Evolutionary conservation across 2,113 vertebrate genomes (phyloP), one percentile per base, ranked within the genome.

Genomic region (Spea bombifrons): DNA sequence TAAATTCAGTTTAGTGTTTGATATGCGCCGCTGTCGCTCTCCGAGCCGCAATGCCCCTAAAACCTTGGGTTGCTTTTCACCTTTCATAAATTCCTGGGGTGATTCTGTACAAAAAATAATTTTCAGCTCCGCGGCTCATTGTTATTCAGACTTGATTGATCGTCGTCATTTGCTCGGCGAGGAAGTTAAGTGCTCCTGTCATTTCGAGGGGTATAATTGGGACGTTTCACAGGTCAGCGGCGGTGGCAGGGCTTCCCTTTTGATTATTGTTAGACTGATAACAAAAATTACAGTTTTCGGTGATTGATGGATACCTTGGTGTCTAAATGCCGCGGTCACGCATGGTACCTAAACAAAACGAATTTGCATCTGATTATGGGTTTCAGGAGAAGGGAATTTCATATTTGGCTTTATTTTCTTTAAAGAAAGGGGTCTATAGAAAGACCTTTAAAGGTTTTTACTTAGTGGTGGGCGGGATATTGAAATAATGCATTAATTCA

Each of bases 1-100:
- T 98, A 98, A 97, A 97, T 98, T 96, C 87, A 94, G 92, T 95
- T 96, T 94, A 94, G 93, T 90, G 86, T 91, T 93, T 87, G 94
- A 93, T 94, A 89, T 90, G 89, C 89, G 8, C 84, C 82, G 84
- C 88, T 81, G 88, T 82, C 86, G 87, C 86, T 81, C 86, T 81
- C 71, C 83, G 82, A 87, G 83, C 90, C 81, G 85, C 88, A 86
- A 88, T 85, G 88, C 89, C 88, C 85, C 87, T 87, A 88, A 88
- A 93, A 92, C 94, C 94, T 94, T 95, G 94, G 93, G 93, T 94
- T 92, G 94, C 93, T 92, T 88, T 93, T 94, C 93, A 94, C 94
- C 94, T 95, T 94, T 94, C 94, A 95, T 95, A 95, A 96, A 96
- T 96, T 96, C 92, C 91, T 89, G 91, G 90, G 92, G 84, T 89